Percentiles rank a stretch among this genome's conserved stretches.
These are phyloP conservation scores for Porites australiensis DNA, from an alignment of 64 coral and sea anemone genomes.

Conservation along the genomic window DNA sequence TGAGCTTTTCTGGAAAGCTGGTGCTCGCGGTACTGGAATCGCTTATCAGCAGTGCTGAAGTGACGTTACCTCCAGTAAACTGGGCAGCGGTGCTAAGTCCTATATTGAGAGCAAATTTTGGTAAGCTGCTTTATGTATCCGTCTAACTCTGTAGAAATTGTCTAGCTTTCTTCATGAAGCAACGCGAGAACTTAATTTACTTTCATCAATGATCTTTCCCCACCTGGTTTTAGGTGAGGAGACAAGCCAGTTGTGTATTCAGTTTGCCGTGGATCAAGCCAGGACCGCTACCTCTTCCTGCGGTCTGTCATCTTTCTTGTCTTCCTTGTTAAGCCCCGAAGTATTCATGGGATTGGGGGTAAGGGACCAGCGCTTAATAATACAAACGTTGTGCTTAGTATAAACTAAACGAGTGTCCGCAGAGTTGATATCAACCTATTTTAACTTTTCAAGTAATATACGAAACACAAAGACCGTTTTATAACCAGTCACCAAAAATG, in stretches of 20 bases:
- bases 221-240: conserved; percentile 35
- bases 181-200: too few relatives aligned
- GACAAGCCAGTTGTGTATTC: conserved; percentile 65
- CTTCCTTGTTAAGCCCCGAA: conserved; percentile 69
- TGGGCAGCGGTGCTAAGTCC: conserved; percentile 84
- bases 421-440: too few relatives aligned
- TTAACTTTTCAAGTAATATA: too few relatives aligned
- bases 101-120: conserved; percentile 70
- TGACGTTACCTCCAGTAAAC: conserved; percentile 83
- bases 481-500: too few relatives aligned
- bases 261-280: conserved; percentile 72
- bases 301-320: conserved; percentile 71
- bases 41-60: conserved; percentile 56
- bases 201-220: not conserved
- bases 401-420: too few relatives aligned
- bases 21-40: conserved; percentile 61
- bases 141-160: too few relatives aligned
- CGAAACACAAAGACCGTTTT: too few relatives aligned
- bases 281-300: conserved; percentile 47
- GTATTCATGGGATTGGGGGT: conserved; percentile 70
- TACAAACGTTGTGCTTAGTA: too few relatives aligned
- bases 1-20: conserved; percentile 21
- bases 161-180: too few relatives aligned
- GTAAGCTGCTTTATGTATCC: conserved; percentile 43
- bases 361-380: not conserved